Percentiles rank a stretch among this genome's conserved stretches.
Evolutionary conservation across 2,797 vertebrate species (phyloP).

Genomic region (Cercopithecus neglectus): DNA sequence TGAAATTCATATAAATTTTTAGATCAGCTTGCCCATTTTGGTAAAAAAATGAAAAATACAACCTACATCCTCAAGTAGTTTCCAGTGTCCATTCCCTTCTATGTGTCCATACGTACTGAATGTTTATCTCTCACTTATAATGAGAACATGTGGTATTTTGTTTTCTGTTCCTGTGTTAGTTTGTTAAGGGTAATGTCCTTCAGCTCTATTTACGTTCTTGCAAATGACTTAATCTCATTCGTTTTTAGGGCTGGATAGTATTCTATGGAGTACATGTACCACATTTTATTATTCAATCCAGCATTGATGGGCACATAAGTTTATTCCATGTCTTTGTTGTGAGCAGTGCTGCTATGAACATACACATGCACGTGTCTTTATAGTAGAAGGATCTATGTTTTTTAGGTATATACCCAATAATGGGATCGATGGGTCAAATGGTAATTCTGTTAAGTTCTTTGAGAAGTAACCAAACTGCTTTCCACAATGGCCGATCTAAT

Average conservation of each 20-base stretch:
- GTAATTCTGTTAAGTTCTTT: not conserved
- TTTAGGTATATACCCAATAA: no score
- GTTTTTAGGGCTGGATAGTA: not conserved
- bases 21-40: not conserved
- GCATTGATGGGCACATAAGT: no score
- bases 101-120: not conserved
- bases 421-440: not conserved
- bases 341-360: not conserved
- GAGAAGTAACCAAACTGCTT: not conserved
- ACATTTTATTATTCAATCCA: not conserved
- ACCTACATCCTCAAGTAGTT: not conserved
- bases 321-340: not conserved
- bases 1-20: not conserved
- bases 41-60: not conserved
- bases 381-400: not conserved
- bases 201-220: not conserved
- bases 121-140: not conserved
- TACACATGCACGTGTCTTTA: not conserved
- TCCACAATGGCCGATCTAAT: not conserved
- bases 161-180: not conserved
- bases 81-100: not conserved
- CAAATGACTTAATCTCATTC: not conserved
- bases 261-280: not conserved
- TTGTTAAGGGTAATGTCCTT: not conserved
- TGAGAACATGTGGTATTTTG: not conserved